Conservation (phyloP, 2,113 vertebrate species). For the Syrmaticus mikado region DNA sequence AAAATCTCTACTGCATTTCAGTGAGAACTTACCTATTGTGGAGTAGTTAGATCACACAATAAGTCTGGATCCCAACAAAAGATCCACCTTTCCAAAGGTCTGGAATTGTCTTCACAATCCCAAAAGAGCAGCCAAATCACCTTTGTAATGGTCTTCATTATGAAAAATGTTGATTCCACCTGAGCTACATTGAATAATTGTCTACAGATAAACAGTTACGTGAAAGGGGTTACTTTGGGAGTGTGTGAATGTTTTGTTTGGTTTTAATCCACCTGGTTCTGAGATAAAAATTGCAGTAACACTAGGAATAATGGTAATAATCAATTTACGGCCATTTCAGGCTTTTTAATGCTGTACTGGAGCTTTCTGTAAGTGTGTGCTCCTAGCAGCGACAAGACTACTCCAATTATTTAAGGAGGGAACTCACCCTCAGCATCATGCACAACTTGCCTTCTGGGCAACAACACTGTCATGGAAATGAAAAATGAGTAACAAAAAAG, state of each 20-base stretch:
- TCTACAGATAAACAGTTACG: background rate
- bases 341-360: background rate
- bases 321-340: background rate
- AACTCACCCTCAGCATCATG: background rate
- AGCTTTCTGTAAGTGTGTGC: background rate
- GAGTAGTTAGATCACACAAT: background rate
- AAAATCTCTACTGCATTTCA: background rate
- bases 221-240: background rate
- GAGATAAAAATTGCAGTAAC: background rate
- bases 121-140: background rate
- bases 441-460: background rate
- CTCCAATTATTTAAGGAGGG: background rate
- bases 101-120: background rate
- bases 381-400: background rate
- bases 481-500: slow-evolving; percentile 57
- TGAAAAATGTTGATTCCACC: background rate
- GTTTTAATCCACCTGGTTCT: background rate
- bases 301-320: background rate
- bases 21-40: slow-evolving; percentile 28
- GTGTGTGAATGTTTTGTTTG: background rate
- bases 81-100: background rate
- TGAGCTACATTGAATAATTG: background rate
- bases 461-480: slow-evolving; percentile 47
- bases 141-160: background rate
- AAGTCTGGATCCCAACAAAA: background rate